Percentiles rank a stretch among this genome's conserved stretches.
These are phyloP conservation scores for Netelia melanura DNA, from an alignment of 2,888 invertebrate genomes.

Conservation along the genomic window DNA sequence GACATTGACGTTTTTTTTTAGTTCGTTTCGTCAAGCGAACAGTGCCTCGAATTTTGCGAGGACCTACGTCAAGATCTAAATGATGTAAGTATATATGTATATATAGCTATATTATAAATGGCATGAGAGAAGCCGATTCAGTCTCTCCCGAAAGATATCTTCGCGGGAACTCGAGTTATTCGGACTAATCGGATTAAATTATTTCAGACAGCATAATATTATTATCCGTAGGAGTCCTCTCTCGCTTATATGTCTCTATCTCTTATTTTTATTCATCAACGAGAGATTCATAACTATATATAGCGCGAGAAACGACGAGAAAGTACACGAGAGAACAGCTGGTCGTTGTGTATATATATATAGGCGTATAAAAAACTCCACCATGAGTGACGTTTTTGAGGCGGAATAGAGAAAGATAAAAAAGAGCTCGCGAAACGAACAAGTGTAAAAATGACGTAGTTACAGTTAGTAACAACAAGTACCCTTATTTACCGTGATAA, in stretches of 20 bases:
- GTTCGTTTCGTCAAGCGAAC: not conserved
- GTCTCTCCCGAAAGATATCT: slow-evolving; percentile 56
- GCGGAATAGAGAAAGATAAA: not conserved
- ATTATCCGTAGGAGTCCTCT: slow-evolving; percentile 69
- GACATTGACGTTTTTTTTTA: slow-evolving; percentile 24
- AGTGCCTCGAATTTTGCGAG: slow-evolving; percentile 35
- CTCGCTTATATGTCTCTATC: slow-evolving; percentile 68
- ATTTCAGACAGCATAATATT: slow-evolving; percentile 77
- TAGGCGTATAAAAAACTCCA: slow-evolving; percentile 3
- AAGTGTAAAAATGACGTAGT: slow-evolving; percentile 32
- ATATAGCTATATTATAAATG: slow-evolving; percentile 8
- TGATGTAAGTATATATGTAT: not conserved
- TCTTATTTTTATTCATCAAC: slow-evolving; percentile 57
- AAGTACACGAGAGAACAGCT: not conserved
- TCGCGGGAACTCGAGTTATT: slow-evolving; percentile 70
- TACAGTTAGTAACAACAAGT: not conserved
- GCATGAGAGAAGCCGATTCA: slow-evolving; percentile 30
- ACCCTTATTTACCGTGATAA: slow-evolving; percentile 23
- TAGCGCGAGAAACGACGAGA: slow-evolving; percentile 1
- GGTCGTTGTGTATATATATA: slow-evolving; percentile 16
- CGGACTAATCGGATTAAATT: slow-evolving; percentile 76
- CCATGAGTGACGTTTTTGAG: not conserved
- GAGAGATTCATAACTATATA: slow-evolving; percentile 6
- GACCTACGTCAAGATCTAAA: slow-evolving; percentile 28
- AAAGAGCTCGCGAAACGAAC: slow-evolving; percentile 10